Evolutionary conservation across 2,888 invertebrate genomes (phyloP), one percentile per base, ranked within the genome.

Genomic region (Drosophila suboccidentalis): DNA sequence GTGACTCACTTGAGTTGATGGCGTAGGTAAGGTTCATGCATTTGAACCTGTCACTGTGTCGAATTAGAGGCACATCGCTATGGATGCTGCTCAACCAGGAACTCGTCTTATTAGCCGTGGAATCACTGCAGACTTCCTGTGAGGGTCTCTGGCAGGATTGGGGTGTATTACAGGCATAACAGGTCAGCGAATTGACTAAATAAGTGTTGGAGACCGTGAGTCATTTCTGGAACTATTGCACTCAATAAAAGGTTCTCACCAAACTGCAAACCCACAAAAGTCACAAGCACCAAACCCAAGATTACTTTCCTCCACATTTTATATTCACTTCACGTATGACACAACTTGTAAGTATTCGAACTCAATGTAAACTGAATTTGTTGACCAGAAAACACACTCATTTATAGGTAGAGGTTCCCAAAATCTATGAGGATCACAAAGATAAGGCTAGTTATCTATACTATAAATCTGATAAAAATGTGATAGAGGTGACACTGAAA

Each of bases 251-350:
- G 0, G 0, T 0, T 11, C 71, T 82, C 54, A 87, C 88, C 86
- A 13, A 80, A 41, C 49, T 80, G 77, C 10, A 78, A 36, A 13
- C 66, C 65, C 9, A 76, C 39, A 51, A 85, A 71, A 9, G 73
- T 61, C 44, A 79, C 62, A 10, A 82, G 47, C n/a, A 76, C 60
- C 4, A 71, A 17, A 51, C 60, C 71, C 22, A 80, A 58, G 38
- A 71, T 63, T 2, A 72, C 13, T 62, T 82, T 79, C 49, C 43
- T 76, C 72, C 66, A 83, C 90, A 90, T 90, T 67, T 71, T 61
- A 10, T 46, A 6, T 5, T 26, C 26, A 26, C 26, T 26, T 26
- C 26, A 8, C 17, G 17, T 2, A 13, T 6, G 3, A 8, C 11
- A 26, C 43, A 19, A 49, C 57, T 15, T 39, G 1, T 17, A 4